A percentile compares a stretch with the other conserved stretches of the same genome.
phyloP scores from a whole-genome alignment of 2,113 vertebrate species.

The Thymallus thymallus region DNA sequence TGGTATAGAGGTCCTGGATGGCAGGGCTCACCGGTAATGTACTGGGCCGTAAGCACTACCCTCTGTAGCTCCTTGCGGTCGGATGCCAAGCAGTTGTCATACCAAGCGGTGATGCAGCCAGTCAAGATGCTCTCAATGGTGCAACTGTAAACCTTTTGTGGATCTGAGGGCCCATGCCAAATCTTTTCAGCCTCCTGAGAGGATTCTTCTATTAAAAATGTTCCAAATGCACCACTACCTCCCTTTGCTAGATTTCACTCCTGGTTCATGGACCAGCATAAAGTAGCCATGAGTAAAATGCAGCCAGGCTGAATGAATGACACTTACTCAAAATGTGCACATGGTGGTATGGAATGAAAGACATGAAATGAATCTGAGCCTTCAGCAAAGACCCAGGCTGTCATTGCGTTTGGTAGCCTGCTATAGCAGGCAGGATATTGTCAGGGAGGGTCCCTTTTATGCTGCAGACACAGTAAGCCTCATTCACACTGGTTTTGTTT shows the following conservation, averaged over 20 bases:
- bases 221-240: constrained; percentile 21
- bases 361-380: too few relatives aligned
- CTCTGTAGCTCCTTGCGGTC: too few relatives aligned
- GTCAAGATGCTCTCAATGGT: too few relatives aligned
- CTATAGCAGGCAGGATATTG: too few relatives aligned
- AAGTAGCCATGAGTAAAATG: constrained; percentile 57
- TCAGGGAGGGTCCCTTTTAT: background rate
- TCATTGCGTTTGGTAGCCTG: too few relatives aligned
- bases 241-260: constrained; percentile 24
- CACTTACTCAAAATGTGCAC: constrained; percentile 53
- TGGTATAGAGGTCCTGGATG: too few relatives aligned
- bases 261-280: constrained; percentile 55
- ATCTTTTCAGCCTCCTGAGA: background rate
- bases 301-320: constrained; percentile 58
- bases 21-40: too few relatives aligned
- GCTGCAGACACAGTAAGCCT: background rate
- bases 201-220: background rate
- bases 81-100: too few relatives aligned
- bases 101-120: background rate
- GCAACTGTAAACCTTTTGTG: too few relatives aligned
- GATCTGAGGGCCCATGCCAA: too few relatives aligned
- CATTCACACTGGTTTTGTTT: constrained; percentile 25
- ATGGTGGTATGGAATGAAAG: constrained; percentile 54
- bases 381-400: too few relatives aligned
- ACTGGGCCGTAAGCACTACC: too few relatives aligned